These are phyloP conservation scores for Heliocidaris tuberculata DNA, from an alignment of 35 echinoderm and acorn worm genomes.

Conservation along the genomic window DNA sequence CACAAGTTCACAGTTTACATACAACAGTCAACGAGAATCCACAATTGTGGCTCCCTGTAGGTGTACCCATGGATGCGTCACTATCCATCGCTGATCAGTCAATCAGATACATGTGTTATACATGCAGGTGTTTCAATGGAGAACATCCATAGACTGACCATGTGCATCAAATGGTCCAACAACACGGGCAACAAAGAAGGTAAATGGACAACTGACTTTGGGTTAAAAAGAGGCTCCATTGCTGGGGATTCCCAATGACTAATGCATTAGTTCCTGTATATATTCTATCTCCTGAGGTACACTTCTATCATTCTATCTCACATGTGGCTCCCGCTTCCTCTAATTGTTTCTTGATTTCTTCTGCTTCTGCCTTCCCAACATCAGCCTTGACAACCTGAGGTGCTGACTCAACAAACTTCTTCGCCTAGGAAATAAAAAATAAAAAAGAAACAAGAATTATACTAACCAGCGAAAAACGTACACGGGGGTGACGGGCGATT, in stretches of 20 bases:
- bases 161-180: background rate
- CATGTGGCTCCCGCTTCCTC: conserved; percentile 72
- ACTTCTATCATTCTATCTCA: conserved; percentile 91
- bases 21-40: background rate
- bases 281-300: background rate
- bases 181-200: background rate
- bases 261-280: background rate
- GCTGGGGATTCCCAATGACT: background rate
- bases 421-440: conserved; percentile 81
- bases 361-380: conserved; percentile 91
- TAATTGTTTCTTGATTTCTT: conserved; percentile 84
- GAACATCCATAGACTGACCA: background rate
- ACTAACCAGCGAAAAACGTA: background rate
- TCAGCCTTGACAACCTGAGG: conserved; percentile 88
- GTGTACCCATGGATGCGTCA: background rate
- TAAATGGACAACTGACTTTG: background rate
- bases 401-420: conserved; percentile 96
- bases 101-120: background rate
- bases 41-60: background rate
- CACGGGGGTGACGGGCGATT: no score
- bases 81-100: background rate
- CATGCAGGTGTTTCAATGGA: background rate
- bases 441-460: background rate
- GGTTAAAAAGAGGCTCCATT: background rate
- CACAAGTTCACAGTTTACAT: background rate